phyloP scores from a whole-genome alignment of 2,888 invertebrate genomes.

The Cerastis rubricosa region DNA sequence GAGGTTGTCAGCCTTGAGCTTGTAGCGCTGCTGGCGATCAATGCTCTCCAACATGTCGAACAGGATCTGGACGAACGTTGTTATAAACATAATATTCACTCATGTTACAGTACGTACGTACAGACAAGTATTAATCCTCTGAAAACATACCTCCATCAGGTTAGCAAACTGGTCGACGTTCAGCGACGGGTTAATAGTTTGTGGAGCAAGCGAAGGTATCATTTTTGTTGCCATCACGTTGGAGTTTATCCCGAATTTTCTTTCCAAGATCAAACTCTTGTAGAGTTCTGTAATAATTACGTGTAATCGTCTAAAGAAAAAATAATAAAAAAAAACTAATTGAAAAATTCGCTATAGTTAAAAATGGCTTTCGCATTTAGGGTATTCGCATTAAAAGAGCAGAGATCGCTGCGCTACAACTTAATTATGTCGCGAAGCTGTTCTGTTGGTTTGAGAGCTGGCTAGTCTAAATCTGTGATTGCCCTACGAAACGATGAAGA shows the following conservation, averaged over 20 bases:
- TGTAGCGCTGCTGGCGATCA: slow-evolving; percentile 96
- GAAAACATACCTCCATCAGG: slow-evolving; percentile 81
- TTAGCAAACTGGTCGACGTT: slow-evolving; percentile 83
- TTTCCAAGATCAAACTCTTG: slow-evolving; percentile 96
- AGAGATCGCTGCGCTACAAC: slow-evolving; percentile 41
- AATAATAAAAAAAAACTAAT: neutral
- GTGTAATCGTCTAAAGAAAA: slow-evolving; percentile 44
- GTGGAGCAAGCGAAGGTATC: slow-evolving; percentile 97
- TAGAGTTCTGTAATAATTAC: slow-evolving; percentile 94
- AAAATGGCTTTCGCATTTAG: slow-evolving; percentile 22
- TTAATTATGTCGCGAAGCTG: slow-evolving; percentile 14
- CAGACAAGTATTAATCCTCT: neutral
- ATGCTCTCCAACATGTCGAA: slow-evolving; percentile 98
- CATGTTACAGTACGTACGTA: neutral
- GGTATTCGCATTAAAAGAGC: slow-evolving; percentile 55
- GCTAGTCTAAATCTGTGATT: neutral
- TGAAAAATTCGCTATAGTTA: slow-evolving; percentile 49
- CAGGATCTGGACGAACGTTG: slow-evolving; percentile 90
- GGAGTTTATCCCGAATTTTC: slow-evolving; percentile 96
- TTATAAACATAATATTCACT: slow-evolving; percentile 33
- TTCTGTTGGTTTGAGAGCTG: too few relatives aligned
- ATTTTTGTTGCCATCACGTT: slow-evolving; percentile 98
- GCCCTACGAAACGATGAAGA: neutral
- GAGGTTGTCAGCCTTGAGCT: slow-evolving; percentile 96
- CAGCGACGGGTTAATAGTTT: slow-evolving; percentile 95